Base-by-base conservation (phyloP, 2,113 vertebrate genomes). In the Protobothrops flavoviridis region DNA sequence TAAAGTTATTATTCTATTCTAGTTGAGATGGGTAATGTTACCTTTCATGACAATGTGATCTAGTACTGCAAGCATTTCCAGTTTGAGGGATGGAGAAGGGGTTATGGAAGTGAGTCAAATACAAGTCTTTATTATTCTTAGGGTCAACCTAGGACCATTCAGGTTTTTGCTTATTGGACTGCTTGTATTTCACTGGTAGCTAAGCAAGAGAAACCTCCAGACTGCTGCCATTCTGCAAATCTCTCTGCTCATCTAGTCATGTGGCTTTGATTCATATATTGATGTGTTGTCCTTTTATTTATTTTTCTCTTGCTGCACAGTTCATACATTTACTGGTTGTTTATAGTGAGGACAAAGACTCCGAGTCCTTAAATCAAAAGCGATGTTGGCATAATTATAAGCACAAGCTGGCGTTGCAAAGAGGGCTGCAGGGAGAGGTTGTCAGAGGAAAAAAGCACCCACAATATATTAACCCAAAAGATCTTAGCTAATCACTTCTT, bases 401-500 rank as follows among this genome's bases (percentile, higher is more conserved):
- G 95, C 12, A 12, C 61, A 59, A 94, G 94, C 94, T 96, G 91
- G 69, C 92, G 91, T 94, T 93, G 92, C 94, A 94, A 96, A 96
- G 95, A 95, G 96, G 95, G 94, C 96, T 97, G 89, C 91, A 91
- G 96, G 97, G 96, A 97, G 95, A 97, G 93, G 92, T 94, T 97
- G 97, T 97, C 95, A 96, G 55, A 96, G 87, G 93, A 94, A 94
- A 95, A 95, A 64, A 96, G 93, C 95, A 85, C 95, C 96, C 96
- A 89, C 96, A 96, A 97, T 97, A 97, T 97, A 97, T 95, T 96
- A 97, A 97, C 97, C 96, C 96, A 94, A 96, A 95, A 97, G 97
- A 97, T 95, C 95, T 95, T 13, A 29, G 94, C 96, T 97, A 96
- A 97, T 97, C 96, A 97, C 95, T 95, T 97, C 96, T 96, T 95